A percentile compares a stretch with the other conserved stretches of the same genome.
Conservation (phyloP, 2,888 invertebrate genomes). For the Phymatocera aterrima region DNA sequence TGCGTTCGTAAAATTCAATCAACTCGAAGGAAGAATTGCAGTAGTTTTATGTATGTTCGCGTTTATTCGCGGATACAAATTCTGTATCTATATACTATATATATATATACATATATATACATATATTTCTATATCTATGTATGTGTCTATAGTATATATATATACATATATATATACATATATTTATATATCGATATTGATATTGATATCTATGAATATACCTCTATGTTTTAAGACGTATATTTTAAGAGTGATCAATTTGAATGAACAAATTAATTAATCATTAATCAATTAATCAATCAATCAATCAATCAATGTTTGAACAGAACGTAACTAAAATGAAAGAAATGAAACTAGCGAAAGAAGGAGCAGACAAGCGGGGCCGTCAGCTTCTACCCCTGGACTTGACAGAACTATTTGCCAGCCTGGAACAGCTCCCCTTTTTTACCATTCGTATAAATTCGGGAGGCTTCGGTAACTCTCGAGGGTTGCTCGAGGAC, state of each 20-base stretch:
- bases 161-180: slow-evolving; percentile 49
- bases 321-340: slow-evolving; percentile 70
- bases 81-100: background rate
- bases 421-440: slow-evolving; percentile 49
- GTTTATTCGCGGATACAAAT: slow-evolving; percentile 29
- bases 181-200: slow-evolving; percentile 49
- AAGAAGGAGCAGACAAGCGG: slow-evolving; percentile 77
- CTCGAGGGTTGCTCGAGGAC: slow-evolving; percentile 26
- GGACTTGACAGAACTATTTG: slow-evolving; percentile 76
- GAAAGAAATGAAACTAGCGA: slow-evolving; percentile 73
- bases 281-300: slow-evolving; percentile 65
- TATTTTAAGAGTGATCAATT: slow-evolving; percentile 43
- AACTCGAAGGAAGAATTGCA: slow-evolving; percentile 55
- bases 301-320: slow-evolving; percentile 60
- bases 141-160: slow-evolving; percentile 32
- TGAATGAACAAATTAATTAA: slow-evolving; percentile 56
- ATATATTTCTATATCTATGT: slow-evolving; percentile 7
- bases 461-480: slow-evolving; percentile 58
- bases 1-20: slow-evolving; percentile 50
- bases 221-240: background rate
- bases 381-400: slow-evolving; percentile 78
- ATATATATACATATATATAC: slow-evolving; percentile 11
- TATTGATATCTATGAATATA: no score
- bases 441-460: slow-evolving; percentile 56
- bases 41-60: slow-evolving; percentile 30